Evolutionary conservation across 53 echinoderm and acorn worm genomes (phyloP).

Genomic region (Glandiceps talaboti): DNA sequence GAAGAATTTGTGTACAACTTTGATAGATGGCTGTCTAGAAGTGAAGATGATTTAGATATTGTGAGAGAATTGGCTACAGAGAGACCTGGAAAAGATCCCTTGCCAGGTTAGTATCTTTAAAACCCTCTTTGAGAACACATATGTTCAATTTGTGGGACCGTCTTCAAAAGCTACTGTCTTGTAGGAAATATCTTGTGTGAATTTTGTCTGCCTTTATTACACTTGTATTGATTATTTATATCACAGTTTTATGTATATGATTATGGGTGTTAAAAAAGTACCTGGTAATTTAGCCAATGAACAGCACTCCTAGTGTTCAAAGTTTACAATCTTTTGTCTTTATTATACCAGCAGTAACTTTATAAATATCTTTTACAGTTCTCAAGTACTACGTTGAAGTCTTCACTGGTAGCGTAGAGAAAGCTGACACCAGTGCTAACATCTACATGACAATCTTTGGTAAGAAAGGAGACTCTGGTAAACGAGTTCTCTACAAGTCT

Average conservation of each 20-base stretch:
- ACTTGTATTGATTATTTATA: no score
- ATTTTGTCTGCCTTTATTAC: no score
- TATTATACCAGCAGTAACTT: no score
- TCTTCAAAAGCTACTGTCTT: no score
- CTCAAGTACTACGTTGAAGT: slow-evolving; percentile 76
- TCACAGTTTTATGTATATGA: no score
- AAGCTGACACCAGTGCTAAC: slow-evolving; percentile 38
- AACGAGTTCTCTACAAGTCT: slow-evolving; percentile 40
- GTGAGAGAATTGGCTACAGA: slow-evolving; percentile 69
- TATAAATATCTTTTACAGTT: slow-evolving; percentile 36
- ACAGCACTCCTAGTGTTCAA: no score
- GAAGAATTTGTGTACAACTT: slow-evolving; percentile 34
- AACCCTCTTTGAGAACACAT: no score
- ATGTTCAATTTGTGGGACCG: no score
- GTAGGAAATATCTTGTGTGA: no score
- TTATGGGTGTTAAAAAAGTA: no score
- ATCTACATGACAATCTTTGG: slow-evolving; percentile 63
- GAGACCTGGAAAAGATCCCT: slow-evolving; percentile 45
- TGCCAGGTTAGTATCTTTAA: slow-evolving; percentile 49
- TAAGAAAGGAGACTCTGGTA: slow-evolving; percentile 73
- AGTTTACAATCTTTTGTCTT: no score
- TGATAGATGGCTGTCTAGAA: slow-evolving; percentile 80
- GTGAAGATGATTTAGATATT: slow-evolving; percentile 71
- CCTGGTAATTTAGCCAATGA: no score
- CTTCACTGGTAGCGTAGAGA: slow-evolving; percentile 43